These are phyloP conservation scores for Poeciliopsis retropinna DNA, from an alignment of 2,113 vertebrate genomes.

Conservation along the genomic window DNA sequence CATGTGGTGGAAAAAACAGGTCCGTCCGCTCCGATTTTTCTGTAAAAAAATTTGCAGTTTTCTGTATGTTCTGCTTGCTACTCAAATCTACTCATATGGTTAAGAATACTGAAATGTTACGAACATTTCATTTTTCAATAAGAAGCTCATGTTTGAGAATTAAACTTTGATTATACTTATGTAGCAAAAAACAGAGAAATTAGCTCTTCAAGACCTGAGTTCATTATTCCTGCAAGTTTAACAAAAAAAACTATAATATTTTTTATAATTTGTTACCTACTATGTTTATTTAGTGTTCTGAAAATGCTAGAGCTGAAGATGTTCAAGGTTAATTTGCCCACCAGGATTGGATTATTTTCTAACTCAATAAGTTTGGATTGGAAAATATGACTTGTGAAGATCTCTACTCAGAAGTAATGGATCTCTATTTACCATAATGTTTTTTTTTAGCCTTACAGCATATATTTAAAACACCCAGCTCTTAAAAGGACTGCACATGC, in stretches of 20 bases:
- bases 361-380: too few relatives aligned
- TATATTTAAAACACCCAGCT: constrained; percentile 6
- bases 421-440: too few relatives aligned
- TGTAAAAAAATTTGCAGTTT: constrained; percentile 29
- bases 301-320: neutral
- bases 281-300: neutral
- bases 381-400: neutral
- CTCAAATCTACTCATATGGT: neutral
- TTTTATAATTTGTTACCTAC: neutral
- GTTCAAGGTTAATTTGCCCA: neutral
- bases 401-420: neutral
- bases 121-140: too few relatives aligned
- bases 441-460: constrained; percentile 10
- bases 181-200: too few relatives aligned
- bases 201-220: neutral
- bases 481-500: neutral
- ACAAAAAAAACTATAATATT: neutral
- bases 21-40: constrained; percentile 45
- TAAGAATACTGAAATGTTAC: too few relatives aligned
- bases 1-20: constrained; percentile 45
- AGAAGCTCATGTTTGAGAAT: neutral
- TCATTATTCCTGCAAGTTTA: neutral
- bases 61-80: neutral
- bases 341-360: neutral
- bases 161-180: neutral